These are phyloP conservation scores for Choristoneura fumiferana DNA, from an alignment of 1,140 invertebrate species.

Conservation along the genomic window DNA sequence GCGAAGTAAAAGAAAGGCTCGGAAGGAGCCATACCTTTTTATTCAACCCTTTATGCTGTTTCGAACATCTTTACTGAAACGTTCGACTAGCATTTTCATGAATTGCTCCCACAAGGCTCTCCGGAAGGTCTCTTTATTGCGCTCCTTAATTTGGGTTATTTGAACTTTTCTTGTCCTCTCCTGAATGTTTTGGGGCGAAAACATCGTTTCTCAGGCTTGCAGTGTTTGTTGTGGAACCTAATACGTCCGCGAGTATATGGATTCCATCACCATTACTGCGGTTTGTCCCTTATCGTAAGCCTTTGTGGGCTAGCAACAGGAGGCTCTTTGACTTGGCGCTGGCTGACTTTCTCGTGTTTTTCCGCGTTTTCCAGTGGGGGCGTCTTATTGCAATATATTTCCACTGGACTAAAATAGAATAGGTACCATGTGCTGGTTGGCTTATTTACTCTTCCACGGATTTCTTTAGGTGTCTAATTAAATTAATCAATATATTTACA, in stretches of 20 bases:
- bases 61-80: slow-evolving; percentile 47
- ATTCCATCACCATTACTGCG: slow-evolving; percentile 7
- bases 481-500: too few species aligned
- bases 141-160: slow-evolving; percentile 62
- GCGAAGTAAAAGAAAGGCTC: slow-evolving; percentile 17
- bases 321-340: too few species aligned
- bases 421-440: too few species aligned
- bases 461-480: too few species aligned
- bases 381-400: too few species aligned
- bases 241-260: slow-evolving; percentile 13
- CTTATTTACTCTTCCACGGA: too few species aligned
- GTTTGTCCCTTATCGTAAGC: background rate
- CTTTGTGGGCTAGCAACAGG: too few species aligned
- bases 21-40: slow-evolving; percentile 31
- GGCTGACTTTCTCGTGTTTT: too few species aligned
- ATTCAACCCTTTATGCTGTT: slow-evolving; percentile 46
- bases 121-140: slow-evolving; percentile 59
- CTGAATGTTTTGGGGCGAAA: slow-evolving; percentile 42
- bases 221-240: slow-evolving; percentile 28
- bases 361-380: too few species aligned
- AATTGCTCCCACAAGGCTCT: slow-evolving; percentile 60
- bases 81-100: slow-evolving; percentile 54
- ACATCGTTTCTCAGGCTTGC: slow-evolving; percentile 36
- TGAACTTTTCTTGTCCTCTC: slow-evolving; percentile 55
- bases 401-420: too few species aligned